Evolutionary conservation across 2,888 invertebrate genomes (phyloP).

Genomic region (Rhodophaea formosa): DNA sequence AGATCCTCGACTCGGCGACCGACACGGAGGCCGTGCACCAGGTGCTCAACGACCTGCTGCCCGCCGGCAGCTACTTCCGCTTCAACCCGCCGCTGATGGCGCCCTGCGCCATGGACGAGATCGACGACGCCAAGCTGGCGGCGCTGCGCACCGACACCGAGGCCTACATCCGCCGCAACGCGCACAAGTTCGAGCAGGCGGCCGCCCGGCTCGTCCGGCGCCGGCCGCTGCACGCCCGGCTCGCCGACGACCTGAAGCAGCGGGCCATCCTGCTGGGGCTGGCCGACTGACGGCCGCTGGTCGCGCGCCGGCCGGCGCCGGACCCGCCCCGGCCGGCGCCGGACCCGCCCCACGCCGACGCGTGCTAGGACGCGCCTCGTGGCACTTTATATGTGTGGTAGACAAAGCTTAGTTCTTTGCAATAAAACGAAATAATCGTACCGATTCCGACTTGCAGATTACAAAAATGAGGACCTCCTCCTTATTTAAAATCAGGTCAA

Average conservation of each 20-base stretch:
- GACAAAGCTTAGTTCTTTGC: no score
- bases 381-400: no score
- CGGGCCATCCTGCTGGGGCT: constrained; percentile 50
- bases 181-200: constrained; percentile 85
- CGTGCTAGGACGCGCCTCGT: background rate
- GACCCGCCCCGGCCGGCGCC: background rate
- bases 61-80: constrained; percentile 87
- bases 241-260: constrained; percentile 42
- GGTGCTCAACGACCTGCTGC: constrained; percentile 87
- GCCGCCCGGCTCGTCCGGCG: constrained; percentile 69
- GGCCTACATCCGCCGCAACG: constrained; percentile 90
- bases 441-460: no score
- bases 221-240: constrained; percentile 43
- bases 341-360: background rate
- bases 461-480: background rate
- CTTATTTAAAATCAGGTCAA: constrained; percentile 18
- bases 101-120: constrained; percentile 90
- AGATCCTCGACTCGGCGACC: constrained; percentile 91
- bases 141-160: constrained; percentile 85
- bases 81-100: constrained; percentile 94
- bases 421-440: no score
- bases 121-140: constrained; percentile 85
- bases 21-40: constrained; percentile 93
- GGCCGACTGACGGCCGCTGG: constrained; percentile 30
- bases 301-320: constrained; percentile 23